A percentile compares a stretch with the other conserved stretches of the same genome.
These are phyloP conservation scores for Diphyllodes magnificus DNA, from an alignment of 2,113 vertebrate species.

Conservation along the genomic window DNA sequence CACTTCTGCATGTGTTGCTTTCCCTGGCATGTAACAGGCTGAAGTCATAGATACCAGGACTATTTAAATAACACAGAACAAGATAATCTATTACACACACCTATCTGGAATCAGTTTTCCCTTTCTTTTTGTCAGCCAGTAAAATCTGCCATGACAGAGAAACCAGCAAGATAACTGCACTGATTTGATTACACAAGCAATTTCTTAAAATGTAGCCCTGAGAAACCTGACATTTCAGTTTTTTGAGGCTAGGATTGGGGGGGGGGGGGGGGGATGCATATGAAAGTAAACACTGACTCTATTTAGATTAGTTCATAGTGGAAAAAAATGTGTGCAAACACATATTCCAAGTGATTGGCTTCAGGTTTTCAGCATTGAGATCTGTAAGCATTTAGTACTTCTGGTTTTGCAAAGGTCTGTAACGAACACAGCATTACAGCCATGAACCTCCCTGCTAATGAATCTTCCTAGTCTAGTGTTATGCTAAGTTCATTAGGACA, in stretches of 20 bases:
- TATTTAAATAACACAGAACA: neutral
- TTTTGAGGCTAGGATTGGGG: neutral
- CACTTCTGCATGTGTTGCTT: neutral
- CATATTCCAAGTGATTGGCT: neutral
- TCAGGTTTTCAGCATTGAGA: neutral
- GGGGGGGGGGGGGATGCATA: neutral
- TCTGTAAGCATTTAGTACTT: neutral
- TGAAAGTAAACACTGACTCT: neutral
- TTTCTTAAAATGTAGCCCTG: neutral
- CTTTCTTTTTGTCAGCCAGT: neutral
- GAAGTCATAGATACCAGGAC: neutral
- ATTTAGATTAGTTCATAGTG: neutral
- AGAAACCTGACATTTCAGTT: neutral
- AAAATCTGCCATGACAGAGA: neutral
- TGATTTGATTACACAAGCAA: neutral
- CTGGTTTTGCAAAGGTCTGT: neutral
- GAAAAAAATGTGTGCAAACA: neutral
- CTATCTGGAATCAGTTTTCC: neutral
- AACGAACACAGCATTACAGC: neutral
- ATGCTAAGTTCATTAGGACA: accelerated
- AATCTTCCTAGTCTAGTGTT: neutral
- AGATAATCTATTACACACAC: neutral
- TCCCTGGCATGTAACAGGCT: neutral
- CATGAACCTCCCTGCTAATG: neutral
- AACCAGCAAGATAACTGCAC: neutral